Conservation (phyloP, 1,140 invertebrate genomes). For the Sarcophaga peregrina region DNA sequence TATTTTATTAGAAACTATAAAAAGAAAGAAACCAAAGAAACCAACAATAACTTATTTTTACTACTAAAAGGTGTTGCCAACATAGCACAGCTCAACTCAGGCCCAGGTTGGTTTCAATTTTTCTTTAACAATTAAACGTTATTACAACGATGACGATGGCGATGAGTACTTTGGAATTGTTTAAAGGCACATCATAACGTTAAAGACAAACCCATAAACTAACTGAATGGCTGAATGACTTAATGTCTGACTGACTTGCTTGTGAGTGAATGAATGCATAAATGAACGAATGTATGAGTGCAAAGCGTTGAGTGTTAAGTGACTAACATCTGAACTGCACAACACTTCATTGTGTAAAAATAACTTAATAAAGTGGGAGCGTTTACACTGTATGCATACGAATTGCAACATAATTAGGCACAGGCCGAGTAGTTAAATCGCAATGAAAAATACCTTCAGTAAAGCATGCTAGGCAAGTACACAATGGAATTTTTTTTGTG, state of each 20-base stretch:
- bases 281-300: neutral
- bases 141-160: no score
- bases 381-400: conserved; percentile 35
- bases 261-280: neutral
- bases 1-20: no score
- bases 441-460: neutral
- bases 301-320: neutral
- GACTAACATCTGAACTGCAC: no score
- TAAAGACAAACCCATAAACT: no score
- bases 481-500: conserved; percentile 4
- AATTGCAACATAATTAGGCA: conserved; percentile 41
- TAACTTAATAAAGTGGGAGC: neutral
- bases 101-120: no score
- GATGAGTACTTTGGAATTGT: no score
- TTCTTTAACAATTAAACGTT: no score
- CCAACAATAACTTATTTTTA: no score
- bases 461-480: neutral
- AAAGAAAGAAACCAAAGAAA: no score
- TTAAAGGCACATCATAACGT: no score
- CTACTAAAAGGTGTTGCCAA: no score
- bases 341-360: neutral
- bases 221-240: neutral
- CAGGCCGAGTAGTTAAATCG: neutral
- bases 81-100: no score
- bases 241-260: neutral